A percentile compares a stretch with the other conserved stretches of the same genome.
Evolutionary conservation across 2,113 vertebrate genomes (phyloP).

Genomic region (Periophthalmodon schlosseri): DNA sequence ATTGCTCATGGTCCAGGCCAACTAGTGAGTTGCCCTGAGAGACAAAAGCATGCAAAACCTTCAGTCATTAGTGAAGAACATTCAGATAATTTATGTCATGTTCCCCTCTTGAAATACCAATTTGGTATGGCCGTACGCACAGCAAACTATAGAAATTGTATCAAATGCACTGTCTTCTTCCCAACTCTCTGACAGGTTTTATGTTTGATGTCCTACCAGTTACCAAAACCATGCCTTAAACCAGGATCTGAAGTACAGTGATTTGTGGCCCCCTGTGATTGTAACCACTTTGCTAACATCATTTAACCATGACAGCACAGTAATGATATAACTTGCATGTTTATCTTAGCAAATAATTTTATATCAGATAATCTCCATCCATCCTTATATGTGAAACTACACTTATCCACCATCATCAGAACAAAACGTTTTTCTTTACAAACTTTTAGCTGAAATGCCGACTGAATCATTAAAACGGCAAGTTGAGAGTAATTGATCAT

Average conservation of each 20-base stretch:
- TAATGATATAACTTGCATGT: not conserved
- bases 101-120: not conserved
- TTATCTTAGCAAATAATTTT: not conserved
- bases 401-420: no score
- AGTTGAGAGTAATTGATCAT: not conserved
- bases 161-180: no score
- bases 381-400: no score
- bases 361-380: not conserved
- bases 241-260: not conserved
- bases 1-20: conserved; percentile 90
- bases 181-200: not conserved
- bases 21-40: conserved; percentile 77
- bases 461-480: not conserved
- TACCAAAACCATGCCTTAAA: not conserved
- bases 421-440: not conserved
- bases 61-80: conserved; percentile 39
- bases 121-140: no score
- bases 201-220: not conserved
- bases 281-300: no score
- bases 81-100: not conserved
- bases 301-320: not conserved
- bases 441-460: not conserved
- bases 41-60: conserved; percentile 44
- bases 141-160: no score
- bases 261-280: no score